Conservation (phyloP, 2,888 invertebrate species). For the Hypsopygia costalis region DNA sequence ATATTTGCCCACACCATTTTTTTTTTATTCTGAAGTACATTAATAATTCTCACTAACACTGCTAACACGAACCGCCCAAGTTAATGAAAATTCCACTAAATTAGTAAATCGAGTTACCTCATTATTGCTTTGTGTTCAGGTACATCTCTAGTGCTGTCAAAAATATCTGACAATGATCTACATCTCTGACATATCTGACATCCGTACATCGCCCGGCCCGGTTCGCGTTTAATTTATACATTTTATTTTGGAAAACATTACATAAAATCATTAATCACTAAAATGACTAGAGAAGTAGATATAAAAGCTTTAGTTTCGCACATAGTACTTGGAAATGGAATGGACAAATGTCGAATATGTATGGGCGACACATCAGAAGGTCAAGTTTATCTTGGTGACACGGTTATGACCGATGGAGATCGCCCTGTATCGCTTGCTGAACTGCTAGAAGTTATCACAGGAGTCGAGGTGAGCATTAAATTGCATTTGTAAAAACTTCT, state of each 20-base stretch:
- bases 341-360: slow-evolving; percentile 68
- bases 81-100: no score
- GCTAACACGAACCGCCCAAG: no score
- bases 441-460: slow-evolving; percentile 60
- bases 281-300: slow-evolving; percentile 63
- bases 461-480: slow-evolving; percentile 55
- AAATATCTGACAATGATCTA: background rate
- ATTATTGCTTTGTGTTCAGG: no score
- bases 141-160: slow-evolving; percentile 11
- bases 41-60: no score
- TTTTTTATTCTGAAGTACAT: no score
- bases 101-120: no score
- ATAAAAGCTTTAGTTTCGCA: slow-evolving; percentile 70
- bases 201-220: no score
- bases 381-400: slow-evolving; percentile 65
- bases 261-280: no score
- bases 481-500: slow-evolving; percentile 13
- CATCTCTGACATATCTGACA: no score
- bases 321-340: slow-evolving; percentile 65
- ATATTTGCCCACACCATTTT: no score
- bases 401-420: slow-evolving; percentile 69
- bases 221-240: background rate
- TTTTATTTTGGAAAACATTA: no score
- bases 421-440: slow-evolving; percentile 63
- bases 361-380: slow-evolving; percentile 71